Evolutionary conservation across 2,113 vertebrate species (phyloP), one percentile per base, ranked within the genome.

Genomic region (Aphyosemion australe): DNA sequence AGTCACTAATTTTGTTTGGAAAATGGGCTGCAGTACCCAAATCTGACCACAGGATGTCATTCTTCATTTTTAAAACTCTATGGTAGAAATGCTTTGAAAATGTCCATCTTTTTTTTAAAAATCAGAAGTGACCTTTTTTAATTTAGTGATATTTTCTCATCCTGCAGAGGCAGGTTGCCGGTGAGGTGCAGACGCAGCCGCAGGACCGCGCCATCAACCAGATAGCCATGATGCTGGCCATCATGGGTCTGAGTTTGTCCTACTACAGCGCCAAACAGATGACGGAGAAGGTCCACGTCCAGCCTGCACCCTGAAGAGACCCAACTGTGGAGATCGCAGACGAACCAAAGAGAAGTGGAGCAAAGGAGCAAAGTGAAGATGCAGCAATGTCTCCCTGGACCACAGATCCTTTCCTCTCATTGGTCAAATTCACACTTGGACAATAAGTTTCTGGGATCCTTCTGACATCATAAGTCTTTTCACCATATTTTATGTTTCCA

Each of bases 211-310:
- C 93, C 49, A 65, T 93, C 65, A 95, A 97, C 86, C 90, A 95
- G 77, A 85, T 95, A 14, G 97, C 97, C 66, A 86, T 97, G 84
- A 86, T 97, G 91, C 88, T 99, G 86, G 97, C 97, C 20, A 94
- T 95, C 13, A 88, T 95, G 2, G 97, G 97, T 18, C 89, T 98
- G 53, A 91, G 96, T 41, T 68, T 97, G 69, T 98, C 97, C 80
- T 93, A 94, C 87, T 99, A 97, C 86, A 96, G 95, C 0, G 93
- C 91, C 65, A 93, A 94, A 61, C 95, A 94, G 80, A 96, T 99
- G 96, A 92, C 93, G 0, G 85, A 90, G 63, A 93, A 93, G 42
- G 80, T 77, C 56, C 93, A 72, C 6, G 50, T 53, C 0, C 83
- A 87, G 34, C 92, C 92, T 0, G 74, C 76, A 7, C 90, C 87